Evolutionary conservation across 2,113 vertebrate genomes (phyloP).

Genomic region (Danionella cerebrum): DNA sequence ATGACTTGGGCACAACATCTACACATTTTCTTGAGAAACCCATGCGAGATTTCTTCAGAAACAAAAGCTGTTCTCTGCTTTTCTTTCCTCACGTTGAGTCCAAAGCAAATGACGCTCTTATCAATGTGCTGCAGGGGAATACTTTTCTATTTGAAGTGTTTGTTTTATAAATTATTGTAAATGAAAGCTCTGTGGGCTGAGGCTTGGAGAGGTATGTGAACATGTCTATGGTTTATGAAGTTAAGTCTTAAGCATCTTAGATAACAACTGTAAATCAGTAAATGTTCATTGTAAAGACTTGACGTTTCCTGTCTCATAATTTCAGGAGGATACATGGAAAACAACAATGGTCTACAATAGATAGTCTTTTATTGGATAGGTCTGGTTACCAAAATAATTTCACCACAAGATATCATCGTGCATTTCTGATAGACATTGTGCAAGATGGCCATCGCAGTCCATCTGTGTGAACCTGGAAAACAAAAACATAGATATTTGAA

Average conservation of each 20-base stretch:
- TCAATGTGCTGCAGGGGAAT: constrained; percentile 55
- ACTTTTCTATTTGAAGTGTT: constrained; percentile 65
- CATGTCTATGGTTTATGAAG: constrained; percentile 60
- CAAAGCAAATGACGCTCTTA: constrained; percentile 53
- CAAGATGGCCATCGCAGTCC: constrained; percentile 80
- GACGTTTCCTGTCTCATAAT: constrained; percentile 47
- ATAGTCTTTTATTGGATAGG: neutral
- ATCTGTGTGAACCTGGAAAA: constrained; percentile 70
- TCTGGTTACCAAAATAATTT: too few relatives aligned
- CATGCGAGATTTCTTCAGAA: too few relatives aligned
- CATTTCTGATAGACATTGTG: constrained; percentile 81
- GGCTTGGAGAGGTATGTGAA: constrained; percentile 36
- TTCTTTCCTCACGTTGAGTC: constrained; percentile 46
- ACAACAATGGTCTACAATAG: constrained; percentile 22
- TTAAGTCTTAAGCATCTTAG: constrained; percentile 56
- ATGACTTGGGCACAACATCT: too few relatives aligned
- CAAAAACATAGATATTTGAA: neutral
- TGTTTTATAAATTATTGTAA: constrained; percentile 69
- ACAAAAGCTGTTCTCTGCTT: constrained; percentile 48
- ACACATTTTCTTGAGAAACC: too few relatives aligned
- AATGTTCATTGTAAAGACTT: constrained; percentile 62
- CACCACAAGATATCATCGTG: constrained; percentile 76
- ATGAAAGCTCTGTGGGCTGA: constrained; percentile 47
- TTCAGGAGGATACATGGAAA: constrained; percentile 55
- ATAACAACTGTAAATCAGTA: constrained; percentile 66